Evolutionary conservation across 2,113 vertebrate species (phyloP).

Genomic region (Ameiurus melas): DNA sequence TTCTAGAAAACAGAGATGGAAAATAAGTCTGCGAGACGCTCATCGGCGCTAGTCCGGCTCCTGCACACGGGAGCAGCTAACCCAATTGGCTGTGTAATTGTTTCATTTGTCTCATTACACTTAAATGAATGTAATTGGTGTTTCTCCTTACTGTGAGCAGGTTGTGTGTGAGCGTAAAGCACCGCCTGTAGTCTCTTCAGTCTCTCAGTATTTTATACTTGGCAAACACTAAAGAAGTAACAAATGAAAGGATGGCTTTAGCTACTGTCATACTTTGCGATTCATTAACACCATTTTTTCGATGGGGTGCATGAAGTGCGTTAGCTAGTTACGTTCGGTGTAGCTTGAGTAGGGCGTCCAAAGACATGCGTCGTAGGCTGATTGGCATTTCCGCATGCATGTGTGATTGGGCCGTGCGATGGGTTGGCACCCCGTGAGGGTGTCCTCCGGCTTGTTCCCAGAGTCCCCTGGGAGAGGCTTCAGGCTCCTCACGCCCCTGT

Average conservation of each 20-base stretch:
- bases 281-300: background rate
- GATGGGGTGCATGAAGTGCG: too few species aligned
- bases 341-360: too few species aligned
- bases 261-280: background rate
- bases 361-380: too few species aligned
- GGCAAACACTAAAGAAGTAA: background rate
- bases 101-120: constrained; percentile 74
- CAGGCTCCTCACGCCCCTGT: too few species aligned
- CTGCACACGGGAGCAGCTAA: constrained; percentile 43
- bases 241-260: background rate
- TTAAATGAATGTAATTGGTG: constrained; percentile 67
- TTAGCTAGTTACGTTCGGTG: background rate
- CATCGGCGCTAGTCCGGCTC: background rate
- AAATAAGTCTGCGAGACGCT: background rate
- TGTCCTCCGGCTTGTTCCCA: too few species aligned
- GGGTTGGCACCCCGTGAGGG: too few species aligned
- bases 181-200: background rate
- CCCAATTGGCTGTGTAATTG: constrained; percentile 73
- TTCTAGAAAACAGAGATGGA: background rate
- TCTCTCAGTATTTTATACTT: too few species aligned
- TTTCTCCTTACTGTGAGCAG: constrained; percentile 54
- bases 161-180: background rate
- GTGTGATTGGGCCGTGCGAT: too few species aligned
- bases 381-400: too few species aligned
- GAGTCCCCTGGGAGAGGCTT: too few species aligned